These are phyloP conservation scores for Megaustenia siamemsis DNA, from an alignment of 2,888 invertebrate genomes.

Conservation along the genomic window DNA sequence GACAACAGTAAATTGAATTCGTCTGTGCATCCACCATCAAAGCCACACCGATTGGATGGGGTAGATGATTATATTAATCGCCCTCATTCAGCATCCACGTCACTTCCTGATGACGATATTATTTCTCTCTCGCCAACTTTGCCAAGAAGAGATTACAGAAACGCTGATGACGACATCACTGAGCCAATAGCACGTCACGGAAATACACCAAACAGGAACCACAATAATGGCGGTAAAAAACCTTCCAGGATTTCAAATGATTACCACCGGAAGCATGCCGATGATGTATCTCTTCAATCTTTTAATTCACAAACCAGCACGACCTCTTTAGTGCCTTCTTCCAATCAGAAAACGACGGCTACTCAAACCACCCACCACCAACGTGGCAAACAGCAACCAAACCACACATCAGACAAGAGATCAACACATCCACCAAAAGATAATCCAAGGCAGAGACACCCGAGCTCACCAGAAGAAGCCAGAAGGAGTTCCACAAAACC, in stretches of 20 bases:
- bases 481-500: background rate
- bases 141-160: background rate
- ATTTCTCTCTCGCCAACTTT: background rate
- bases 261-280: background rate
- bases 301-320: background rate
- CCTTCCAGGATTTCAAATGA: background rate
- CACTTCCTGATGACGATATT: background rate
- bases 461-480: background rate
- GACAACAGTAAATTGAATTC: no score
- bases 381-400: background rate
- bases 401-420: background rate
- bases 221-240: background rate
- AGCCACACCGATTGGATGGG: background rate
- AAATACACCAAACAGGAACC: no score
- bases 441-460: background rate
- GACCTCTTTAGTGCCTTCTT: background rate
- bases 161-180: background rate
- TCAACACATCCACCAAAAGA: background rate
- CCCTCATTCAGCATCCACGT: background rate
- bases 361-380: background rate
- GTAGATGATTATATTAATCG: no score
- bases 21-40: background rate
- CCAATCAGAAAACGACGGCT: background rate
- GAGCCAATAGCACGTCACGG: no score
- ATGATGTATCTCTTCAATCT: background rate